Conservation (phyloP, 1,140 invertebrate genomes). For the Ganaspis sp. region DNA sequence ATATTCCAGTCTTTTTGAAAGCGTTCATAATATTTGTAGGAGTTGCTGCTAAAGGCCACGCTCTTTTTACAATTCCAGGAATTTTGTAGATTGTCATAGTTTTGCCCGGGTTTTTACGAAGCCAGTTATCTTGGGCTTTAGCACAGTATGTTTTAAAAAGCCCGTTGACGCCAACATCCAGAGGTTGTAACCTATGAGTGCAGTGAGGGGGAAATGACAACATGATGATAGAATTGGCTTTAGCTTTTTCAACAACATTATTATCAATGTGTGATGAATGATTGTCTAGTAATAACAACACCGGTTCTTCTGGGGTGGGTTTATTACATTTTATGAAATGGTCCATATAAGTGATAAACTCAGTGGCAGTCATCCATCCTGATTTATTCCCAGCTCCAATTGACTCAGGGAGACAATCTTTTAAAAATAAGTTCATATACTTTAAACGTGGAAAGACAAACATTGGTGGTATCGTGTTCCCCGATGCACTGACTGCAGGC, state of each 20-base stretch:
- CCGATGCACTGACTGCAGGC: slow-evolving; percentile 61
- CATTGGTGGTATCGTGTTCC: slow-evolving; percentile 64
- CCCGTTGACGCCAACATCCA: slow-evolving; percentile 76
- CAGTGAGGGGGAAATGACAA: slow-evolving; percentile 74
- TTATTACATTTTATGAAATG: not conserved
- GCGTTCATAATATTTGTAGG: slow-evolving; percentile 68
- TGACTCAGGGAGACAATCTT: not conserved
- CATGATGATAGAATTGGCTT: slow-evolving; percentile 55
- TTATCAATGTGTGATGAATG: too few species aligned
- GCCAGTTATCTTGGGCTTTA: not conserved
- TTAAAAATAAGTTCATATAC: slow-evolving; percentile 32
- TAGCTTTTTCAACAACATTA: too few species aligned
- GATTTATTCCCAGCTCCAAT: not conserved
- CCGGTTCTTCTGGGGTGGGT: slow-evolving; percentile 1
- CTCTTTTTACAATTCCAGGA: slow-evolving; percentile 63
- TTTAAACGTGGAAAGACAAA: slow-evolving; percentile 61
- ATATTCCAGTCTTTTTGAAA: slow-evolving; percentile 60
- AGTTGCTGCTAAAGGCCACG: slow-evolving; percentile 67
- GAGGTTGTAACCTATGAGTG: too few species aligned
- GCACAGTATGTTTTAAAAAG: slow-evolving; percentile 67
- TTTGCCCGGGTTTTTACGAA: slow-evolving; percentile 68
- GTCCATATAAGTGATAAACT: not conserved
- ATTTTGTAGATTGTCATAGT: slow-evolving; percentile 76
- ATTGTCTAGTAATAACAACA: slow-evolving; percentile 54
- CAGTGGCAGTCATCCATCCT: slow-evolving; percentile 28